Percentiles rank a stretch among this genome's conserved stretches.
Conservation (phyloP, 2,113 vertebrate species). For the Isurus oxyrinchus region DNA sequence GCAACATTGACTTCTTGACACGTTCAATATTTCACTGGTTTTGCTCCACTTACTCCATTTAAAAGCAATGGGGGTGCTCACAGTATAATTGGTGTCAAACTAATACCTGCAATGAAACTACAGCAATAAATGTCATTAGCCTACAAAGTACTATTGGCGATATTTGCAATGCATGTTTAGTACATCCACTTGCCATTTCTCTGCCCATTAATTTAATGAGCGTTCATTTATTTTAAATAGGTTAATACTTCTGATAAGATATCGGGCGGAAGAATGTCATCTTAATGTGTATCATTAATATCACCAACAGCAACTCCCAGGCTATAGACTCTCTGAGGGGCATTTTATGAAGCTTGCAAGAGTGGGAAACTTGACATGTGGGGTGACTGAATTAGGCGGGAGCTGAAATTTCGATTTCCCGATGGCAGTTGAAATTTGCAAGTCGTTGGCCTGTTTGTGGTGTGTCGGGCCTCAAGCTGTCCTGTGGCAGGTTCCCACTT, state of each 20-base stretch:
- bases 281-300: not conserved
- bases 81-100: not conserved
- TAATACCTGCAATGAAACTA: not conserved
- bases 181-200: not conserved
- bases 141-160: not conserved
- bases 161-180: not conserved
- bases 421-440: too few species aligned
- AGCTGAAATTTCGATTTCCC: not conserved
- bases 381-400: not conserved
- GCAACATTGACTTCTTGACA: not conserved
- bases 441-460: too few species aligned
- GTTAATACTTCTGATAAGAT: not conserved
- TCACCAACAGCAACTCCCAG: not conserved
- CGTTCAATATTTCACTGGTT: not conserved
- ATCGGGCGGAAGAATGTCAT: not conserved
- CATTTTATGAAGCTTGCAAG: not conserved
- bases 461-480: too few species aligned
- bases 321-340: too few species aligned
- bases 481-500: too few species aligned
- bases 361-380: not conserved
- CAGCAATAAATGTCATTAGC: slow-evolving; percentile 10
- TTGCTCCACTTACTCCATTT: not conserved
- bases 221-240: not conserved
- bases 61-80: not conserved
- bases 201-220: slow-evolving; percentile 2